Evolutionary conservation across 2,797 vertebrate genomes (phyloP).

Genomic region (Sebastes minor): DNA sequence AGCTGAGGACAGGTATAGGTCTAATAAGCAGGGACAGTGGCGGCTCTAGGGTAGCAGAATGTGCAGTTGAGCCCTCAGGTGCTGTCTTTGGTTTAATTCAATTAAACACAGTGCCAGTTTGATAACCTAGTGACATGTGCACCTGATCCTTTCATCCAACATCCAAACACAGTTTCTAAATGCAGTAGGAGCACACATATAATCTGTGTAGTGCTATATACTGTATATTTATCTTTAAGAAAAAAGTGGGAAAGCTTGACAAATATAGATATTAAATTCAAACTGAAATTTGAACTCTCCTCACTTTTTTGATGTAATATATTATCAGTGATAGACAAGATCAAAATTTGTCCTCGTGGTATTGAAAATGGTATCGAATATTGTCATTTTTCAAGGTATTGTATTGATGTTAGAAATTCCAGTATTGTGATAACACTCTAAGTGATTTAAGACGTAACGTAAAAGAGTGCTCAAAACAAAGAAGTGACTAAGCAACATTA

Average conservation of each 20-base stretch:
- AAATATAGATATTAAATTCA: background rate
- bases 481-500: no score
- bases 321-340: background rate
- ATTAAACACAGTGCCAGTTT: slow-evolving; percentile 8
- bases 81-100: slow-evolving; percentile 1
- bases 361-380: no score
- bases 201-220: no score
- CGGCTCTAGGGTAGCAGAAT: background rate
- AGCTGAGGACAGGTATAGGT: background rate
- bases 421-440: no score
- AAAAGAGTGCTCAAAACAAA: no score
- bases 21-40: slow-evolving; percentile 4
- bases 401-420: no score
- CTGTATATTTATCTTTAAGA: background rate
- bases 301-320: background rate
- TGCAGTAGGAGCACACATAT: background rate
- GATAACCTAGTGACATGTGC: background rate
- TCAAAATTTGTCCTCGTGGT: accelerated
- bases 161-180: background rate
- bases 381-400: no score
- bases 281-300: background rate
- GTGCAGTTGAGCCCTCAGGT: background rate
- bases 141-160: background rate
- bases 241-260: background rate
- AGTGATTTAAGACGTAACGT: no score